Evolutionary conservation across 2,888 invertebrate species (phyloP).

Genomic region (Drosophila sordidula): DNA sequence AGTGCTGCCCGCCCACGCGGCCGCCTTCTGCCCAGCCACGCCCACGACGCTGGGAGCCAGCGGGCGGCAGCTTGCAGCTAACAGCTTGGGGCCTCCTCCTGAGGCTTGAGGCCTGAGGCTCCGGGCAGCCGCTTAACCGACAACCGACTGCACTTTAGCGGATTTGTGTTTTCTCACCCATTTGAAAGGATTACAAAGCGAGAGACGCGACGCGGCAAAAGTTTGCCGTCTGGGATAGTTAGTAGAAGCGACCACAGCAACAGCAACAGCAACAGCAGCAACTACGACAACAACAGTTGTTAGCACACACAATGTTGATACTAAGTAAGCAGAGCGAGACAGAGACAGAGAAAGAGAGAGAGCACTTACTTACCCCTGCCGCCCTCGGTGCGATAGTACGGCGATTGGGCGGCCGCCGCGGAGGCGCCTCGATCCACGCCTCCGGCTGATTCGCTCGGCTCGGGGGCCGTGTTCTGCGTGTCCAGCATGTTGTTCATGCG

Average conservation of each 20-base stretch:
- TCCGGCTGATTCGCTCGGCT: slow-evolving; percentile 74
- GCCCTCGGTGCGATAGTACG: slow-evolving; percentile 86
- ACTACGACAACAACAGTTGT: slow-evolving; percentile 15
- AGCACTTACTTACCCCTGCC: slow-evolving; percentile 93
- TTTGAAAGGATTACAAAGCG: slow-evolving; percentile 75
- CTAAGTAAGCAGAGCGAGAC: slow-evolving; percentile 1
- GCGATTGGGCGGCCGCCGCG: slow-evolving; percentile 78
- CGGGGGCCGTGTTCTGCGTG: slow-evolving; percentile 85
- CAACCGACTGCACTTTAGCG: slow-evolving; percentile 75
- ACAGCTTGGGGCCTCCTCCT: neutral
- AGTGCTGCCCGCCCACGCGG: slow-evolving; percentile 57
- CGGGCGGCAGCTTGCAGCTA: slow-evolving; percentile 9
- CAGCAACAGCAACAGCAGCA: slow-evolving; percentile 13
- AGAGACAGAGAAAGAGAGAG: slow-evolving; percentile 2
- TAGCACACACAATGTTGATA: slow-evolving; percentile 19
- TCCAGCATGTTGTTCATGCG: slow-evolving; percentile 87
- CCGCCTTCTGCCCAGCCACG: slow-evolving; percentile 23
- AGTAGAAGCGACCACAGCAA: slow-evolving; percentile 38
- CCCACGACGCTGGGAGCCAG: neutral
- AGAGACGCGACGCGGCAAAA: slow-evolving; percentile 53
- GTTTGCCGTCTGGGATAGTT: slow-evolving; percentile 41
- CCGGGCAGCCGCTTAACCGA: slow-evolving; percentile 50
- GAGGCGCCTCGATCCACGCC: slow-evolving; percentile 35
- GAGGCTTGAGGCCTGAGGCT: too few relatives aligned
- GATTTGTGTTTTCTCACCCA: slow-evolving; percentile 79